Evolutionary conservation across 2,797 vertebrate genomes (phyloP).

Genomic region (Myiotriccus ornatus): DNA sequence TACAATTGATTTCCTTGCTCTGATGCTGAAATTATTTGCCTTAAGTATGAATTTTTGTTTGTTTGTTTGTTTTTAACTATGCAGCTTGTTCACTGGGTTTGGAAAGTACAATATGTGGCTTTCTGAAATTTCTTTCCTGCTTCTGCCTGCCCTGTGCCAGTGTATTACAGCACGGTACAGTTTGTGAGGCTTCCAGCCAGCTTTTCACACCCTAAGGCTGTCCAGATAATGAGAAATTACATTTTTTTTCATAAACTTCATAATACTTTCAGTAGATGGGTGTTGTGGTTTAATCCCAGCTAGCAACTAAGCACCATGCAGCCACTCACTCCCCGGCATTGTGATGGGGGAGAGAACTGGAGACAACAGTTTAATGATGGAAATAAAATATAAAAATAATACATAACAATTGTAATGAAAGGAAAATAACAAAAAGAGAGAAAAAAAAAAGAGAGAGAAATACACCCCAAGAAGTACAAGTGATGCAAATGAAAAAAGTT

Average conservation of each 20-base stretch:
- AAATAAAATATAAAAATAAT: neutral
- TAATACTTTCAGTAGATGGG: neutral
- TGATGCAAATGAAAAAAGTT: neutral
- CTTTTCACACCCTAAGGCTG: neutral
- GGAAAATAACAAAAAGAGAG: neutral
- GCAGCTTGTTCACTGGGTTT: neutral
- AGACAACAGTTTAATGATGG: neutral
- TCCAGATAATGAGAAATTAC: neutral
- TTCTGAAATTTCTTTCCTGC: neutral
- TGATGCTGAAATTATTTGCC: neutral
- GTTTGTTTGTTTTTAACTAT: neutral
- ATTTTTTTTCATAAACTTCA: neutral
- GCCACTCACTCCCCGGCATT: neutral
- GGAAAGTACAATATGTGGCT: neutral
- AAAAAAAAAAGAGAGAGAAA: neutral
- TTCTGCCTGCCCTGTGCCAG: neutral
- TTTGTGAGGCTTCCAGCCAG: neutral
- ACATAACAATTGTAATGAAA: neutral
- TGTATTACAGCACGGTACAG: neutral
- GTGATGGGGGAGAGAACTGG: neutral
- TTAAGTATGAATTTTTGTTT: neutral
- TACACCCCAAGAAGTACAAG: neutral
- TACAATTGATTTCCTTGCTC: neutral
- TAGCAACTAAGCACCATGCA: neutral
- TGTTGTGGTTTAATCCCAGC: neutral